Percentiles rank a stretch among this genome's conserved stretches.
Evolutionary conservation across 1,140 invertebrate genomes (phyloP).

Genomic region (Probaryconus sp.): DNA sequence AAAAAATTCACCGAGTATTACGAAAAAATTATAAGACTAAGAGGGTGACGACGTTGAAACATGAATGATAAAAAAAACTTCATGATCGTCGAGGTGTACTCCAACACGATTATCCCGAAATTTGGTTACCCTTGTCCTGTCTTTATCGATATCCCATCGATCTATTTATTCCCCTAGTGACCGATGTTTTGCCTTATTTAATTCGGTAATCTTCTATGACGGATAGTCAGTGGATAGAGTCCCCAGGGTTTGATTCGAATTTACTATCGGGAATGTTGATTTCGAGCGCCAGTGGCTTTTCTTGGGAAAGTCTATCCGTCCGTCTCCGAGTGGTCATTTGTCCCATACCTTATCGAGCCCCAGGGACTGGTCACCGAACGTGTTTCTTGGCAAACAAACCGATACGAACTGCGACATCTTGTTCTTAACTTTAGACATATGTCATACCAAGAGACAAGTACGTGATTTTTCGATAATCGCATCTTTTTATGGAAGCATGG

Average conservation of each 20-base stretch:
- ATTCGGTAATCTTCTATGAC: conserved; percentile 58
- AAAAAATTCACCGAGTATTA: conserved; percentile 56
- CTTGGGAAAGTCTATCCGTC: conserved; percentile 37
- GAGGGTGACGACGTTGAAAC: conserved; percentile 54
- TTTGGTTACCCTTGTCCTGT: conserved; percentile 46
- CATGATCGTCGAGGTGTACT: conserved; percentile 45
- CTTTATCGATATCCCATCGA: conserved; percentile 26
- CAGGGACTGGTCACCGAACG: conserved; percentile 43
- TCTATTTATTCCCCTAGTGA: conserved; percentile 14
- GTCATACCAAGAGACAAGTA: conserved; percentile 30
- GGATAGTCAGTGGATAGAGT: conserved; percentile 46
- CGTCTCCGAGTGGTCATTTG: conserved; percentile 52
- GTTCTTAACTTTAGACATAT: conserved; percentile 42
- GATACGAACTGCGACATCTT: conserved; percentile 17
- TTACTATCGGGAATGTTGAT: conserved; percentile 61
- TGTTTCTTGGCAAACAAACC: conserved; percentile 44
- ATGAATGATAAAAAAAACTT: conserved; percentile 60
- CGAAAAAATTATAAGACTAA: conserved; percentile 9
- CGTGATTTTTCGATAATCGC: conserved; percentile 26
- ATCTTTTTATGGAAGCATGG: too few species aligned
- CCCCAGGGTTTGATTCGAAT: conserved; percentile 58
- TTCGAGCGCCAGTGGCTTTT: conserved; percentile 50
- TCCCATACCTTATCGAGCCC: conserved; percentile 61
- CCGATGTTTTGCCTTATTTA: conserved; percentile 55
- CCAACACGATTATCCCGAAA: conserved; percentile 49